phyloP scores from a whole-genome alignment of 1,140 invertebrate species.

The Sinella curviseta region DNA sequence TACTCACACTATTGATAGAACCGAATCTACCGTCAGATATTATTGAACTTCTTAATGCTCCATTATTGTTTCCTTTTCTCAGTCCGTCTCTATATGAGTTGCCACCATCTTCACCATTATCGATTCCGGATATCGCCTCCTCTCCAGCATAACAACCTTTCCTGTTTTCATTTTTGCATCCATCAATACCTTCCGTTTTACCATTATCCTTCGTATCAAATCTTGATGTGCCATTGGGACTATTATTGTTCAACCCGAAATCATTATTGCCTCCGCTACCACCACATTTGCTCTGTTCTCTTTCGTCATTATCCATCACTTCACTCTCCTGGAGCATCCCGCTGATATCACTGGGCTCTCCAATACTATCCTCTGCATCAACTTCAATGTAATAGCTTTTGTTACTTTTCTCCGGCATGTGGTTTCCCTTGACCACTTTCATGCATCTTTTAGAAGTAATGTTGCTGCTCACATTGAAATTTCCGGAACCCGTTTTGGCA shows the following conservation, averaged over 20 bases:
- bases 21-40: constrained; percentile 23
- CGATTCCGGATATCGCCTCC: background rate
- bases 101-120: background rate
- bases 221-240: background rate
- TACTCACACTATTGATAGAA: constrained; percentile 3
- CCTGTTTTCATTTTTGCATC: background rate
- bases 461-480: background rate
- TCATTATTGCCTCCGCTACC: background rate
- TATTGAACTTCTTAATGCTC: background rate
- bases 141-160: background rate
- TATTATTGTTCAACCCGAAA: background rate
- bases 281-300: background rate
- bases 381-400: background rate
- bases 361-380: constrained; percentile 21
- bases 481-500: background rate
- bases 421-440: too few species aligned
- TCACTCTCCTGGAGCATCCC: constrained; percentile 9
- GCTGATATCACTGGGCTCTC: constrained; percentile 10
- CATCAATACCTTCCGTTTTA: background rate
- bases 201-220: background rate
- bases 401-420: too few species aligned
- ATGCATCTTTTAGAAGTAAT: background rate
- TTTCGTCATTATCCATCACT: background rate
- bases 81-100: background rate
- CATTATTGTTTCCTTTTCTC: background rate